Percentiles rank a stretch among this genome's conserved stretches.
Evolutionary conservation across 2,113 vertebrate species (phyloP).

Genomic region (Haemorhous mexicanus): DNA sequence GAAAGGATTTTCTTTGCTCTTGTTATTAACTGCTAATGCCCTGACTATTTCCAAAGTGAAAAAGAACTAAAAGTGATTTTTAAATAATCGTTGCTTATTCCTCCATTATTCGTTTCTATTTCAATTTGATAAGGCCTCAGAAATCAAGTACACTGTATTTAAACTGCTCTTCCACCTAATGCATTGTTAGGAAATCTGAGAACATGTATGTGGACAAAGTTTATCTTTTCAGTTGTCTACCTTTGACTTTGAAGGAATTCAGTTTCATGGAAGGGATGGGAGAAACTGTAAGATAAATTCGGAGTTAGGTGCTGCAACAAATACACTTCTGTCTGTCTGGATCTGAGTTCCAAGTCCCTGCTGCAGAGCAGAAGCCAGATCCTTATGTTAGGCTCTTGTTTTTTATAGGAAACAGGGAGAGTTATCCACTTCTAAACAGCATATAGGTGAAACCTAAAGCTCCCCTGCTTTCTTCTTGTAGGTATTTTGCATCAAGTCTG

Average conservation of each 20-base stretch:
- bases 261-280: neutral
- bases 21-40: neutral
- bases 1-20: neutral
- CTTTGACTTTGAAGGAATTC: neutral
- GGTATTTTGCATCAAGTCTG: neutral
- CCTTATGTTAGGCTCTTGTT: neutral
- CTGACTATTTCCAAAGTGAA: neutral
- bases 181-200: neutral
- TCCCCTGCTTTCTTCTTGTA: neutral
- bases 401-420: neutral
- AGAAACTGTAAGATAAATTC: neutral
- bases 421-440: neutral
- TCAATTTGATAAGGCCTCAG: neutral
- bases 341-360: neutral
- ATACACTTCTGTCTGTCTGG: neutral
- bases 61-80: neutral
- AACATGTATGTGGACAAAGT: neutral
- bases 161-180: neutral
- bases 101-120: neutral
- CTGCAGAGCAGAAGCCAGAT: neutral
- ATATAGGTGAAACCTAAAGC: neutral
- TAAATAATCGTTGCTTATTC: neutral
- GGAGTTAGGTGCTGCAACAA: neutral
- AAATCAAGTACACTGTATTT: neutral
- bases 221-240: neutral